phyloP scores from a whole-genome alignment of 2,797 vertebrate species.

The Spondyliosoma cantharus region DNA sequence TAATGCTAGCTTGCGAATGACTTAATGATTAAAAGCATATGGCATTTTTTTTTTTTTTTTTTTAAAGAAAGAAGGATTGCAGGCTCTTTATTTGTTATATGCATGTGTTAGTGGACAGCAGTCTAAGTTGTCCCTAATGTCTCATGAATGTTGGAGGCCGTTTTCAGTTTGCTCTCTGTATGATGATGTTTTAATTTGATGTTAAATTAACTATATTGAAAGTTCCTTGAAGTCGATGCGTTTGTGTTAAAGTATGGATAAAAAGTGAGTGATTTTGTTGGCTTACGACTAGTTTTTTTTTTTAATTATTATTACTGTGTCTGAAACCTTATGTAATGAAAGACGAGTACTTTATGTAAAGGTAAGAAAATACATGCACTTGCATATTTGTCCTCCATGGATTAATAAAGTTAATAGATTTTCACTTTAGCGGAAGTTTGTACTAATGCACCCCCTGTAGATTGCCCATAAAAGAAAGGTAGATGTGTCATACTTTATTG shows the following conservation, averaged over 20 bases:
- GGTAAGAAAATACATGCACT: background rate
- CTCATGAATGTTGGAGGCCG: background rate
- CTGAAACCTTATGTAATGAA: background rate
- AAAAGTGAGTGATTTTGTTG: background rate
- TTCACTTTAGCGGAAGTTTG: background rate
- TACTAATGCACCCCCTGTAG: background rate
- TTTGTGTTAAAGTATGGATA: slow-evolving; percentile 1
- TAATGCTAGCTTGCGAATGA: slow-evolving; percentile 37
- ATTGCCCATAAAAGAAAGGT: slow-evolving; percentile 3
- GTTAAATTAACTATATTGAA: slow-evolving; percentile 8
- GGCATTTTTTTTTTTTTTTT: too few relatives aligned
- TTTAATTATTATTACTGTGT: background rate
- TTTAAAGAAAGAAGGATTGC: background rate
- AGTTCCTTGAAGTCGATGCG: background rate
- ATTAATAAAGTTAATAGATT: background rate
- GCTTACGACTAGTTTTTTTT: too few relatives aligned
- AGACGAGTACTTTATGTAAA: background rate
- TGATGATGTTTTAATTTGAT: background rate
- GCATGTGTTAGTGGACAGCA: background rate
- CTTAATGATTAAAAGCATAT: slow-evolving; percentile 19
- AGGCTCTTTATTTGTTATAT: background rate
- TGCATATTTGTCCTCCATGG: background rate
- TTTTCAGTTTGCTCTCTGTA: background rate
- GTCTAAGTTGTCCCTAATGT: background rate
- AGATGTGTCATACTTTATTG: background rate